Percentiles rank a stretch among this genome's conserved stretches.
Evolutionary conservation across 2,113 vertebrate genomes (phyloP).

Genomic region (Nannobrachium achirus): DNA sequence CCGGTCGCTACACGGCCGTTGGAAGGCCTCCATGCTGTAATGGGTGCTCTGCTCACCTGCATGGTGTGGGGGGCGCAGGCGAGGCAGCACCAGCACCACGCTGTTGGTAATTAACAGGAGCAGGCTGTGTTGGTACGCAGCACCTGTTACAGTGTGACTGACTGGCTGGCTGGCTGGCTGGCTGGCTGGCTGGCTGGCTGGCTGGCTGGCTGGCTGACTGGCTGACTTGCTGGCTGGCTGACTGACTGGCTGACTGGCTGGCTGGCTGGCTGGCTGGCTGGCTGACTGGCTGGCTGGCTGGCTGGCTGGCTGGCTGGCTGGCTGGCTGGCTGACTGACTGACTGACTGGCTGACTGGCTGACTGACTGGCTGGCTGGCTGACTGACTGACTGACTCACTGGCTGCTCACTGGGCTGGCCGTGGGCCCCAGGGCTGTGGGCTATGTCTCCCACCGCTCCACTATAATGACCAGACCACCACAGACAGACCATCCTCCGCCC

Average conservation of each 20-base stretch:
- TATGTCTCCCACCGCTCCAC: constrained; percentile 52
- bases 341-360: too few species aligned
- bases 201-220: too few species aligned
- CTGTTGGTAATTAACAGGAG: constrained; percentile 79
- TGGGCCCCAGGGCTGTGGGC: constrained; percentile 59
- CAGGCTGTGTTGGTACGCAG: constrained; percentile 75
- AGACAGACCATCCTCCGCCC: constrained; percentile 8
- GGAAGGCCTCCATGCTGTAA: constrained; percentile 72
- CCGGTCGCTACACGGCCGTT: constrained; percentile 55
- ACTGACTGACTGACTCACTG: too few species aligned
- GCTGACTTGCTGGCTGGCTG: too few species aligned
- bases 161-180: constrained; percentile 30
- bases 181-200: too few species aligned
- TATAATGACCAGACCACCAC: constrained; percentile 52
- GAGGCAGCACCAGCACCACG: constrained; percentile 55
- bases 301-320: too few species aligned
- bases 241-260: too few species aligned
- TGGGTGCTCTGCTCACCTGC: constrained; percentile 75
- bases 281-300: too few species aligned
- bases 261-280: too few species aligned
- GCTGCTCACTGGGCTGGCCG: too few species aligned
- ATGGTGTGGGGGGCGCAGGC: constrained; percentile 59
- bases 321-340: too few species aligned
- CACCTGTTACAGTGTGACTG: constrained; percentile 74
- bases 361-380: too few species aligned